Conservation (phyloP, 2,797 vertebrate species). For the Ptychobarbus kaznakovi region DNA sequence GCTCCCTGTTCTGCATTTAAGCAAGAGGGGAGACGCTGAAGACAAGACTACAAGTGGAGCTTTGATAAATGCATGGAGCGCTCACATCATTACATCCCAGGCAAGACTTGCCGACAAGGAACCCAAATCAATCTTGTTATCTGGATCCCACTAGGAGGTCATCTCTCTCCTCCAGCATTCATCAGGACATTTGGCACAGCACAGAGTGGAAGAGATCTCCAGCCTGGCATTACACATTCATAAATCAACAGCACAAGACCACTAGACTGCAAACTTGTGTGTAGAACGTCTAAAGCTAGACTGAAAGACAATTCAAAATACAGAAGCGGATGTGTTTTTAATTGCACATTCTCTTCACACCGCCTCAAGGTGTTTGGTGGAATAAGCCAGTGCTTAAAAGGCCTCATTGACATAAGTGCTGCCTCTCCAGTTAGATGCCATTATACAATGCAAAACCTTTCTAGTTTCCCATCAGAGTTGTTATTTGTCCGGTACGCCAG, state of each 20-base stretch:
- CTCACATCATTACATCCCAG: constrained; percentile 39
- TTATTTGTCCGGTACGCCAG: neutral
- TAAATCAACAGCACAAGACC: constrained; percentile 21
- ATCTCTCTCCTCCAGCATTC: constrained; percentile 41
- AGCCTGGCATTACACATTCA: constrained; percentile 30
- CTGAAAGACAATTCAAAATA: constrained; percentile 14
- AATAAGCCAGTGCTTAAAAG: neutral
- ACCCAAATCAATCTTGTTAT: constrained; percentile 57
- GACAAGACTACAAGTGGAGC: constrained; percentile 32
- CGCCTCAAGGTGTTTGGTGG: neutral
- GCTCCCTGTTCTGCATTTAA: constrained; percentile 46
- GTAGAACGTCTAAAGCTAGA: neutral
- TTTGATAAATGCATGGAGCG: constrained; percentile 48
- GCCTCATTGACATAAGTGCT: neutral
- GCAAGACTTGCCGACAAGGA: constrained; percentile 35
- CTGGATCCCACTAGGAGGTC: constrained; percentile 44
- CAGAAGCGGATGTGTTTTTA: neutral
- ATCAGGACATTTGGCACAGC: constrained; percentile 32
- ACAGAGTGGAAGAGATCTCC: constrained; percentile 26
- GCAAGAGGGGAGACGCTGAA: constrained; percentile 37
- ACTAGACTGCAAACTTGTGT: constrained; percentile 12
- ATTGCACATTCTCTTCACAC: constrained; percentile 1
- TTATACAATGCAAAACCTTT: too few species aligned
- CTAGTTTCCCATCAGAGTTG: neutral
- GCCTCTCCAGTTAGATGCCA: neutral